These are phyloP conservation scores for Tenualosa thibaudeaui DNA, from an alignment of 2,797 vertebrate species.

Conservation along the genomic window DNA sequence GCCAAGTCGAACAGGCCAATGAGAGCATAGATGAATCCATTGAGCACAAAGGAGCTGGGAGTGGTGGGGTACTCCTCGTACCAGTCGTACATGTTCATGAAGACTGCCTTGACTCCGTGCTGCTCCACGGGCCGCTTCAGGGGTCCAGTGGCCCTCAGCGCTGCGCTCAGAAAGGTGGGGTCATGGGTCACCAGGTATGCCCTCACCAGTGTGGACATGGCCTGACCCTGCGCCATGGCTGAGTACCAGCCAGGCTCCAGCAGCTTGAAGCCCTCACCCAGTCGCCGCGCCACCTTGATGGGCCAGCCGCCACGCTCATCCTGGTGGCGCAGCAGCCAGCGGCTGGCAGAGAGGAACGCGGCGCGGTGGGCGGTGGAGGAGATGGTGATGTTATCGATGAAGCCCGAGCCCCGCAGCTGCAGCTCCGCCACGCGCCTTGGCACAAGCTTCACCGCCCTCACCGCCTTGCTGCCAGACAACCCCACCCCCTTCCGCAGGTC, in stretches of 20 bases:
- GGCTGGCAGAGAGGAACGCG: slow-evolving; percentile 82
- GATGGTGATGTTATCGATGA: slow-evolving; percentile 81
- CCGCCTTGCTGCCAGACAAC: slow-evolving; percentile 84
- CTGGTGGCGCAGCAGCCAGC: slow-evolving; percentile 84
- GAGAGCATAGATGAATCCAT: slow-evolving; percentile 86
- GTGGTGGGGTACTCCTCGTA: slow-evolving; percentile 87
- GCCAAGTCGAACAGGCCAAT: slow-evolving; percentile 85
- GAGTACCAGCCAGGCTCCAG: slow-evolving; percentile 89
- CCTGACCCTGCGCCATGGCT: slow-evolving; percentile 86
- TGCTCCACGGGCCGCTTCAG: slow-evolving; percentile 77
- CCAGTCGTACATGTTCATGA: slow-evolving; percentile 83
- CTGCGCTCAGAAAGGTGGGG: slow-evolving; percentile 73
- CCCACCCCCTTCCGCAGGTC: slow-evolving; percentile 85
- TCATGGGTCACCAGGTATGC: slow-evolving; percentile 80
- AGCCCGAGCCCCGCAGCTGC: slow-evolving; percentile 75
- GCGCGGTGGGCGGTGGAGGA: slow-evolving; percentile 83
- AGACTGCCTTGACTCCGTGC: slow-evolving; percentile 79
- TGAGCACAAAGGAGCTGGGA: slow-evolving; percentile 85
- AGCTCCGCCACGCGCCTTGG: slow-evolving; percentile 75
- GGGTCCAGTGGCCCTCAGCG: slow-evolving; percentile 77
- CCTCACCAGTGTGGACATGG: slow-evolving; percentile 81
- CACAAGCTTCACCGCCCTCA: slow-evolving; percentile 81
- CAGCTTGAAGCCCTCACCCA: slow-evolving; percentile 83
- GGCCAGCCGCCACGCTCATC: slow-evolving; percentile 86
- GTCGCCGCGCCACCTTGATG: slow-evolving; percentile 82